A percentile compares a stretch with the other conserved stretches of the same genome.
Evolutionary conservation across 2,113 vertebrate genomes (phyloP).

Genomic region (Megaceryle torquata): DNA sequence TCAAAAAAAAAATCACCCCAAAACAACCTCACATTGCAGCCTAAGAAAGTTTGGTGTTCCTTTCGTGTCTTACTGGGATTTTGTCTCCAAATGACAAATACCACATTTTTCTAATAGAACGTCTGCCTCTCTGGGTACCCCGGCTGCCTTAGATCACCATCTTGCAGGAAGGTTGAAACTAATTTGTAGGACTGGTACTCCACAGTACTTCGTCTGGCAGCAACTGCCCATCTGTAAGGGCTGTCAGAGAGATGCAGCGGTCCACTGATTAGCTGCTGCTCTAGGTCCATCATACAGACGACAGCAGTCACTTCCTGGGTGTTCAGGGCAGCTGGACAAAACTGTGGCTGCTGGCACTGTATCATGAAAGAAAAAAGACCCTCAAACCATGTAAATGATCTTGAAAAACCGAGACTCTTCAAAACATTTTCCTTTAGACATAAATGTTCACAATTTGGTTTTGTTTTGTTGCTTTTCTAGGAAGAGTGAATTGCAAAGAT

Average conservation of each 20-base stretch:
- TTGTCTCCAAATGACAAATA: fast-evolving
- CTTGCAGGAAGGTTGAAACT: neutral
- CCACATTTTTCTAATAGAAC: neutral
- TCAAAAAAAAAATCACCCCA: fast-evolving
- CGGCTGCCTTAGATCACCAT: neutral
- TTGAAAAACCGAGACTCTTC: neutral
- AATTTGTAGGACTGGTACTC: neutral
- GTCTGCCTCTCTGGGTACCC: neutral
- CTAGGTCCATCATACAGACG: neutral
- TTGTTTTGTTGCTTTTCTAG: neutral
- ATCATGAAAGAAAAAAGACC: neutral
- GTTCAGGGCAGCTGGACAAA: fast-evolving
- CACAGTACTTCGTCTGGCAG: neutral
- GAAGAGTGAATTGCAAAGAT: neutral
- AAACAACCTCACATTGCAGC: neutral
- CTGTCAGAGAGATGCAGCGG: neutral
- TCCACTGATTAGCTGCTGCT: neutral
- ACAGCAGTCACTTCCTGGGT: neutral
- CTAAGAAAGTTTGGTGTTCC: neutral
- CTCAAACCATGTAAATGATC: neutral
- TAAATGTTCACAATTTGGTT: neutral
- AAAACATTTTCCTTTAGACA: neutral
- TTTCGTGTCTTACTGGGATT: neutral
- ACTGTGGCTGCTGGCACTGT: fast-evolving
- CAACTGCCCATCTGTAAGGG: neutral